Base-by-base conservation (phyloP, 2,797 vertebrate species). In the Sebastes kiyomatsui region DNA sequence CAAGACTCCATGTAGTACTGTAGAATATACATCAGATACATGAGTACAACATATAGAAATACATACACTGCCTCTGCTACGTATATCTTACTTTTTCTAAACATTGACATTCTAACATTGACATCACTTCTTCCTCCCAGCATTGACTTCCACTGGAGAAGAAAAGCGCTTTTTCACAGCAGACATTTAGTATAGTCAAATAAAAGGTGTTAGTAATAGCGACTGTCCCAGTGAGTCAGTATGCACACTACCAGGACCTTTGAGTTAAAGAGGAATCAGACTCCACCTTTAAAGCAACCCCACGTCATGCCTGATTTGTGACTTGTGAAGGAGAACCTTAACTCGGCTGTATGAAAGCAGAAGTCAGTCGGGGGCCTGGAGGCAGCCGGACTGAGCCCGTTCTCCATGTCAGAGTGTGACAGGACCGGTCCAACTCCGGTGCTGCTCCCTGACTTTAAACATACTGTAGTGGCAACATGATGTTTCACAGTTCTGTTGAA, bases 331-430 rank as follows among this genome's bases (percentile, higher is more conserved):
- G n/a, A 14, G n/a, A n/a, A 66, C 59, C 58, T 78, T 18, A 56
- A 56, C 38, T 73, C 22, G 22, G 23, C 25, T 56, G 64, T 66
- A 7, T 65, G 71, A 62, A 67, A 61, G 56, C 4, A 54, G 75
- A 62, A 61, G 72, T 74, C 55, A 25, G 59, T 9, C 42, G 16
- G 55, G 28, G 30, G 64, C 33, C 68, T 54, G 68, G 55, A 81
- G 72, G 75, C 62, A 79, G 74, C 62, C 64, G 79, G 81, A 76
- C 75, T 70, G 74, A 87, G 52, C 59, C 66, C 35, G 68, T 80
- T 64, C 32, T 75, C 23, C 55, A 52, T 66, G 56, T 76, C 70
- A 27, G 75, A 35, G 42, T 75, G 72, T 78, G 65, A 77, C 72
- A 75, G 69, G n/a, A 70, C 62, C 3, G 8, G 16, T 66, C 20